These are phyloP conservation scores for Coryphaenoides rupestris DNA, from an alignment of 2,113 vertebrate species.

Conservation along the genomic window DNA sequence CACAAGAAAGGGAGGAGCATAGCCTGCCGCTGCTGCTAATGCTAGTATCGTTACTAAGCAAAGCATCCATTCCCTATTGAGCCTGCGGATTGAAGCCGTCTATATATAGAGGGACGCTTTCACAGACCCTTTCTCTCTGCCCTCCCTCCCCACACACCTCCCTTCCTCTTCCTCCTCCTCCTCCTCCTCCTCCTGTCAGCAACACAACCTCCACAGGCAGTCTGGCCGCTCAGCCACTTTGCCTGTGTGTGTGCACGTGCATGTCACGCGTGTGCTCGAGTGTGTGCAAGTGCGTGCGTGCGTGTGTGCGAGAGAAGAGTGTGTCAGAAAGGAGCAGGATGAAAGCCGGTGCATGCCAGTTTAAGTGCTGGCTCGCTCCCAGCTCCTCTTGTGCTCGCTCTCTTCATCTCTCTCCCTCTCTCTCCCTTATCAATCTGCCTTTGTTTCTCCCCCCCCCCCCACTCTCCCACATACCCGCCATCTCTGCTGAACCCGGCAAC, in stretches of 20 bases:
- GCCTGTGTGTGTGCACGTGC: background rate
- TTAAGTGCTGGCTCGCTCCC: constrained; percentile 38
- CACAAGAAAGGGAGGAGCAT: no score
- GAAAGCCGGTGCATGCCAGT: constrained; percentile 25
- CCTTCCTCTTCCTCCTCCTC: constrained; percentile 15
- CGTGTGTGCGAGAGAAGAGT: background rate
- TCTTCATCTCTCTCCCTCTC: constrained; percentile 3
- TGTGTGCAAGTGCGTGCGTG: background rate
- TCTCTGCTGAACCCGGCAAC: constrained; percentile 7
- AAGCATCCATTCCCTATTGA: no score
- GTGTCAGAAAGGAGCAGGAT: constrained; percentile 6
- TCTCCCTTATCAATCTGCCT: constrained; percentile 1
- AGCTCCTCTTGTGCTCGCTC: background rate
- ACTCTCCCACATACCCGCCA: background rate
- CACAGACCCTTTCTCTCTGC: no score
- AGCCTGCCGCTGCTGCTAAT: no score
- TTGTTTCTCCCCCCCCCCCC: background rate
- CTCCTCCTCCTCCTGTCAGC: constrained; percentile 9
- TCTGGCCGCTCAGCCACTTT: background rate
- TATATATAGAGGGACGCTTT: constrained; percentile 19
- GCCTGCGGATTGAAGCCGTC: background rate
- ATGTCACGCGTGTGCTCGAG: background rate
- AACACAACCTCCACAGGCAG: constrained; percentile 10
- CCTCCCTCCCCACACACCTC: no score
- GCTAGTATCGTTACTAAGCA: no score